phyloP scores from a whole-genome alignment of 2,113 vertebrate species.

The Pangasianodon hypophthalmus region DNA sequence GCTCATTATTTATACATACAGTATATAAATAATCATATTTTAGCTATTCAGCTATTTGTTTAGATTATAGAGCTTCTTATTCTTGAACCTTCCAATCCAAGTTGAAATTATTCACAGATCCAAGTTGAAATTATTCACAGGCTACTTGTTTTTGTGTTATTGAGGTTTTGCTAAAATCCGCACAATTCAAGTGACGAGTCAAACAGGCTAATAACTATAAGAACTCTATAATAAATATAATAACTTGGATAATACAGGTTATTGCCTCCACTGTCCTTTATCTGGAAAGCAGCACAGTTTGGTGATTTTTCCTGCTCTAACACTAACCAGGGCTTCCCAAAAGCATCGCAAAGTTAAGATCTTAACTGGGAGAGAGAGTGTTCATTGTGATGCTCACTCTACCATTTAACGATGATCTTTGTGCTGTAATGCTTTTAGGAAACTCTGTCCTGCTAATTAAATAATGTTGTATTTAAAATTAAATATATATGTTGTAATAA shows the following conservation, averaged over 20 bases:
- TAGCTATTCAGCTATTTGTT: not conserved
- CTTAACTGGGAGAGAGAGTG: not conserved
- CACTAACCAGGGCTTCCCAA: not conserved
- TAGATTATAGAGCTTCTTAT: not conserved
- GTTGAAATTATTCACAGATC: not conserved
- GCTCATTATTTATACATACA: not conserved
- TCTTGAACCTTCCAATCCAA: not conserved
- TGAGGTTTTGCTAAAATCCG: no score
- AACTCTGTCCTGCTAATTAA: no score
- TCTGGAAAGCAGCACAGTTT: not conserved
- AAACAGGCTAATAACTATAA: not conserved
- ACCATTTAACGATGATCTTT: not conserved
- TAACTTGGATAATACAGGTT: no score
- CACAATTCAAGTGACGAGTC: not conserved
- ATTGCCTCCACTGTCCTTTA: no score
- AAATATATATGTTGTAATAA: not conserved
- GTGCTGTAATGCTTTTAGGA: not conserved
- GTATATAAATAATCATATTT: not conserved
- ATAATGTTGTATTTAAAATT: not conserved
- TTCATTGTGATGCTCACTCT: not conserved
- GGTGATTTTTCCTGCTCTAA: not conserved
- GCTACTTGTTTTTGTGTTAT: not conserved
- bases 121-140: not conserved
- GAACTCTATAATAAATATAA: no score
- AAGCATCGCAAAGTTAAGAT: not conserved